Evolutionary conservation across 35 echinoderm and acorn worm species (phyloP).

Genomic region (Eucidaris tribuloides): DNA sequence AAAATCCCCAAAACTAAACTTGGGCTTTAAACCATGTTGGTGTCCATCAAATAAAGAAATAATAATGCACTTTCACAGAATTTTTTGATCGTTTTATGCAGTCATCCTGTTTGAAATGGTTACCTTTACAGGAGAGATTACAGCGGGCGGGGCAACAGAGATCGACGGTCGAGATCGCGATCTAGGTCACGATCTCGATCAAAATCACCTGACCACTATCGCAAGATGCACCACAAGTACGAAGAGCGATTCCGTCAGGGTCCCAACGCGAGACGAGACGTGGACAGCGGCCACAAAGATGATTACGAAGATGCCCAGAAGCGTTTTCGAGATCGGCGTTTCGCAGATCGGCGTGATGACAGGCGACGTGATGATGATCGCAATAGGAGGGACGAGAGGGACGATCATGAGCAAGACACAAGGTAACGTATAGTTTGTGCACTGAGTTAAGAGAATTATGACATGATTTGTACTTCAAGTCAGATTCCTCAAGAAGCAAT

Average conservation of each 20-base stretch:
- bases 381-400: slow-evolving; percentile 15
- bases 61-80: not conserved
- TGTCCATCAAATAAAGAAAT: not conserved
- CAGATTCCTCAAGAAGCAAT: no score
- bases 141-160: not conserved
- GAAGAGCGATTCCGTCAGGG: slow-evolving; percentile 8
- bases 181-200: no score
- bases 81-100: not conserved
- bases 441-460: no score
- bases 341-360: slow-evolving; percentile 1
- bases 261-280: not conserved
- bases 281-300: slow-evolving; percentile 42
- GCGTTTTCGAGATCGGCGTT: slow-evolving; percentile 60
- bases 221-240: slow-evolving; percentile 38
- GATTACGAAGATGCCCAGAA: slow-evolving; percentile 44
- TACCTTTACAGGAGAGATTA: not conserved
- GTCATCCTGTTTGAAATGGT: not conserved
- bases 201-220: slow-evolving; percentile 2
- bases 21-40: no score
- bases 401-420: not conserved
- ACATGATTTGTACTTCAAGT: no score
- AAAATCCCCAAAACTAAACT: no score
- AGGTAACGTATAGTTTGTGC: no score
- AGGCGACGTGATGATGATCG: not conserved
- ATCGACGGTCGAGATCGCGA: not conserved